These are phyloP conservation scores for Coregonus clupeaformis DNA, from an alignment of 2,113 vertebrate species.

Conservation along the genomic window DNA sequence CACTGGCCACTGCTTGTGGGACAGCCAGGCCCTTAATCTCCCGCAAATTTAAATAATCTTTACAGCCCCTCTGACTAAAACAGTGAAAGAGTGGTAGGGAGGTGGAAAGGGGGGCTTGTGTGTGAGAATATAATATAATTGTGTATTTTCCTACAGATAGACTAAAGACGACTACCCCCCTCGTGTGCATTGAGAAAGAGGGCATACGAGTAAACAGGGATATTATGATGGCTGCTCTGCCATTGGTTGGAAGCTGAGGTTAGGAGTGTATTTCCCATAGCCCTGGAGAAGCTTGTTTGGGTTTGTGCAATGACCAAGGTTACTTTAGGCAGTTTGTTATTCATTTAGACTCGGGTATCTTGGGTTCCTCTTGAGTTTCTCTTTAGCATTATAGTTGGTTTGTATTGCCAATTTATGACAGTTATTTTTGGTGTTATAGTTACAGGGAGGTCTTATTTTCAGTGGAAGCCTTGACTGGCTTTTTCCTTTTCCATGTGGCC, in stretches of 20 bases:
- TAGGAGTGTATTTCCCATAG: conserved; percentile 27
- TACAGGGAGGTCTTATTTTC: too few relatives aligned
- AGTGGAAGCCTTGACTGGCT: too few relatives aligned
- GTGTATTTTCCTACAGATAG: background rate
- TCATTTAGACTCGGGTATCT: background rate
- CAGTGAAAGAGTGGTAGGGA: background rate
- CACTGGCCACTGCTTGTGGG: background rate
- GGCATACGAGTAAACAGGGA: conserved; percentile 19
- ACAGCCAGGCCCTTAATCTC: conserved; percentile 14
- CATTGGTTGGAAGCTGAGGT: conserved; percentile 2
- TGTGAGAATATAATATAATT: background rate
- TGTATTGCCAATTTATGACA: too few relatives aligned
- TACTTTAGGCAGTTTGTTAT: background rate
- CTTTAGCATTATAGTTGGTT: too few relatives aligned
- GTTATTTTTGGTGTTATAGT: too few relatives aligned
- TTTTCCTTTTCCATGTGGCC: too few relatives aligned
- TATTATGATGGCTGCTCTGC: conserved; percentile 14
- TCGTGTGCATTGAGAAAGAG: background rate
- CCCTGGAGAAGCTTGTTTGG: conserved; percentile 17
- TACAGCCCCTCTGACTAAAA: conserved; percentile 6
- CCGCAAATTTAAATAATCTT: conserved; percentile 18
- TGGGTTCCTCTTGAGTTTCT: too few relatives aligned
- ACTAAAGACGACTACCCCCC: background rate
- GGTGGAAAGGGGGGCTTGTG: background rate
- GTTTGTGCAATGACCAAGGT: conserved; percentile 11